These are phyloP conservation scores for Athene noctua DNA, from an alignment of 2,113 vertebrate species.

Conservation along the genomic window DNA sequence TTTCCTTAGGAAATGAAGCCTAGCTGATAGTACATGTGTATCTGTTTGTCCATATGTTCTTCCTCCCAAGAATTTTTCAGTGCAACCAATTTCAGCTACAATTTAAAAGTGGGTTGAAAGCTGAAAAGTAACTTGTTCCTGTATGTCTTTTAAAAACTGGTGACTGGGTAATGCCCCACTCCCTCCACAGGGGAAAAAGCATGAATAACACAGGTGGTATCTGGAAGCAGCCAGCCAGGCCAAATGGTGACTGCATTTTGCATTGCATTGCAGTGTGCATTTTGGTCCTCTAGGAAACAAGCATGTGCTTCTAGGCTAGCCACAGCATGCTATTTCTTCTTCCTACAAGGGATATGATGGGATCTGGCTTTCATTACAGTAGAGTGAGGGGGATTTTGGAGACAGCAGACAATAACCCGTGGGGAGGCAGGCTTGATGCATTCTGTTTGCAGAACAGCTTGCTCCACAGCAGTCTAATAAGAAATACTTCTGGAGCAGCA, in stretches of 20 bases:
- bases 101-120: neutral
- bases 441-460: neutral
- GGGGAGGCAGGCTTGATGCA: neutral
- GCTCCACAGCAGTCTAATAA: neutral
- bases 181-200: neutral
- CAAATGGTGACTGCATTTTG: neutral
- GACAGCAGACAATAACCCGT: neutral
- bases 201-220: neutral
- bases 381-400: neutral
- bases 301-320: neutral
- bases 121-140: neutral
- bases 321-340: neutral
- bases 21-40: neutral
- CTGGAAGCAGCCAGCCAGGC: neutral
- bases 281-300: neutral
- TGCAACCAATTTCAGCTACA: neutral
- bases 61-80: neutral
- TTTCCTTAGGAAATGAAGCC: constrained; percentile 10
- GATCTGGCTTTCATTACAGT: neutral
- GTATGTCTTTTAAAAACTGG: neutral
- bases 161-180: neutral
- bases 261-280: neutral
- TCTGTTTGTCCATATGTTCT: constrained; percentile 31
- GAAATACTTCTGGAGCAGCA: neutral
- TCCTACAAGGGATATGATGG: neutral